Conservation (phyloP, 1,140 invertebrate genomes). For the Euura lappo region DNA sequence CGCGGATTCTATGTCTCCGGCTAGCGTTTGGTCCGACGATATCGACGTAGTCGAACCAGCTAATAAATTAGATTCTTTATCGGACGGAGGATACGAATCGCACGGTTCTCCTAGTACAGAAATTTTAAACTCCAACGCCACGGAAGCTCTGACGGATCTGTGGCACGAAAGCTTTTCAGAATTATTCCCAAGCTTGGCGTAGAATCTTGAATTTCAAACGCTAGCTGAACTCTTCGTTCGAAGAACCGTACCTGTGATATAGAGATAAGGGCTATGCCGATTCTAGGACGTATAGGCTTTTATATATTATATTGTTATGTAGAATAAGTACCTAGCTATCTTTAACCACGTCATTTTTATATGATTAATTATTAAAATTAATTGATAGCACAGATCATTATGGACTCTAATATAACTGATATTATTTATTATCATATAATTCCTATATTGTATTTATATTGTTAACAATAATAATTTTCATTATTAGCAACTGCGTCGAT, state of each 20-base stretch:
- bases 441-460: neutral
- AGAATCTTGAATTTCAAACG: conserved; percentile 24
- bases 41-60: conserved; percentile 27
- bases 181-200: conserved; percentile 67
- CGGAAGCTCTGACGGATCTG: conserved; percentile 61
- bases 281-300: too few relatives aligned
- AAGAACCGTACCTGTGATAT: conserved; percentile 7
- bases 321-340: neutral
- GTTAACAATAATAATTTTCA: neutral
- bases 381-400: neutral
- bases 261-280: neutral
- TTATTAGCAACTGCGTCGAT: neutral
- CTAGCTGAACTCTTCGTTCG: neutral
- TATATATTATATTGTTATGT: too few relatives aligned
- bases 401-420: too few relatives aligned
- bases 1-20: conserved; percentile 48
- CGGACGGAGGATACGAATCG: conserved; percentile 58
- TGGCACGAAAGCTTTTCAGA: conserved; percentile 70
- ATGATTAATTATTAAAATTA: too few relatives aligned
- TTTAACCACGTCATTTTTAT: conserved; percentile 9
- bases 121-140: conserved; percentile 37
- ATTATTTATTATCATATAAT: neutral
- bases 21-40: conserved; percentile 49
- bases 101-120: conserved; percentile 45
- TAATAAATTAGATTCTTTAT: conserved; percentile 42